A percentile compares a stretch with the other conserved stretches of the same genome.
Conservation (phyloP, 2,888 invertebrate genomes). For the Platycheirus rosarum region DNA sequence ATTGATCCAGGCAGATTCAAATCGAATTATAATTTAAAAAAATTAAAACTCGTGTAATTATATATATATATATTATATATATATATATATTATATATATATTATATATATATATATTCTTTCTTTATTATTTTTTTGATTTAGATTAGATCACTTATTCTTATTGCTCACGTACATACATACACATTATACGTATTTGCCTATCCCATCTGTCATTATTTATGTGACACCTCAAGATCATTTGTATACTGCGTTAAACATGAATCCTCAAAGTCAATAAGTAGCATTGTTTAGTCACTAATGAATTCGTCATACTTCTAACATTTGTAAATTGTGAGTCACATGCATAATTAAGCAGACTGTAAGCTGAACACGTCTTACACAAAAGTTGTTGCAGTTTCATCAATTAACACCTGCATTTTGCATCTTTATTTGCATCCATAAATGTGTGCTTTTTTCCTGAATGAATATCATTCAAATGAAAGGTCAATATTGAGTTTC, state of each 20-base stretch:
- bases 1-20: too few relatives aligned
- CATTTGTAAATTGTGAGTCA: conserved; percentile 4
- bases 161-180: too few relatives aligned
- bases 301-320: neutral
- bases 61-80: too few relatives aligned
- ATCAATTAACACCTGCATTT: conserved; percentile 33
- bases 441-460: neutral
- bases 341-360: conserved; percentile 11
- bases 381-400: conserved; percentile 9
- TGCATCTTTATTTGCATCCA: conserved; percentile 7
- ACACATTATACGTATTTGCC: too few relatives aligned
- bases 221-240: too few relatives aligned
- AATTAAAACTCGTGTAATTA: too few relatives aligned
- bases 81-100: too few relatives aligned
- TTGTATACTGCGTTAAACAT: neutral
- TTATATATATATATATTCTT: too few relatives aligned
- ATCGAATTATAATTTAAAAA: too few relatives aligned
- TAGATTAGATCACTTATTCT: too few relatives aligned
- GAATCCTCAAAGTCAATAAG: neutral
- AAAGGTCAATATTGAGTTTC: neutral
- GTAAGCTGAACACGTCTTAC: conserved; percentile 19
- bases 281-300: conserved; percentile 1
- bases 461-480: conserved; percentile 11
- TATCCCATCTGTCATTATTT: too few relatives aligned
- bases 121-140: too few relatives aligned